phyloP scores from a whole-genome alignment of 2,113 vertebrate species.

The Macaca nemestrina region DNA sequence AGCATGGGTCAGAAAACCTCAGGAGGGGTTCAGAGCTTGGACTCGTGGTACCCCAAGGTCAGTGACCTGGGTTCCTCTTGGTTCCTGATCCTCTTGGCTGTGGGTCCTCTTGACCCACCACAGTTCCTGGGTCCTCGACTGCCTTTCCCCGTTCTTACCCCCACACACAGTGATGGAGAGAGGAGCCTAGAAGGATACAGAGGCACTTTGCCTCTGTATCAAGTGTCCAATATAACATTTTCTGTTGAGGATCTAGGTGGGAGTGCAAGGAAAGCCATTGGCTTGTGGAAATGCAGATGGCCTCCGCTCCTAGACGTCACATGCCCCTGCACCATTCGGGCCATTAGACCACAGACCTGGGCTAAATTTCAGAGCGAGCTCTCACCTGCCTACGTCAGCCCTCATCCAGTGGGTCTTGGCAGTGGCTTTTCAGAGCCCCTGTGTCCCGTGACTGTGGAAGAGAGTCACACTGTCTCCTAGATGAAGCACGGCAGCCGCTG shows the following conservation, averaged over 20 bases:
- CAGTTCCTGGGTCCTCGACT: not conserved
- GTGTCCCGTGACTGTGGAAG: not conserved
- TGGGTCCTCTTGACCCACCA: too few species aligned
- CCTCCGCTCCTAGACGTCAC: not conserved
- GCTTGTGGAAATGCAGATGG: not conserved
- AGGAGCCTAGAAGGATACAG: not conserved
- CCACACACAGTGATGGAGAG: not conserved
- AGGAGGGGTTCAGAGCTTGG: not conserved
- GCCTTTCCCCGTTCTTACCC: accelerated
- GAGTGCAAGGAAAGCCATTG: not conserved
- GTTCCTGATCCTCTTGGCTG: not conserved
- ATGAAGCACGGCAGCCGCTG: not conserved
- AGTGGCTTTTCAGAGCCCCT: not conserved
- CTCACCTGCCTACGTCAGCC: accelerated
- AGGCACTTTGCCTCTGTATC: not conserved
- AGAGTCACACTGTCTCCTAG: not conserved
- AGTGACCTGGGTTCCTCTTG: not conserved
- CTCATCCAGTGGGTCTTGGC: not conserved
- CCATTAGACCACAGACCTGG: not conserved
- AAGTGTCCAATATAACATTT: not conserved
- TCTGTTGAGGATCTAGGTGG: not conserved
- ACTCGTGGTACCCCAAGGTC: not conserved
- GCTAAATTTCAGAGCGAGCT: accelerated
- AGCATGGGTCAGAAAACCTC: not conserved
- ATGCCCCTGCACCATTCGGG: not conserved